Conservation (phyloP, 2,113 vertebrate genomes). For the Esox niger region DNA sequence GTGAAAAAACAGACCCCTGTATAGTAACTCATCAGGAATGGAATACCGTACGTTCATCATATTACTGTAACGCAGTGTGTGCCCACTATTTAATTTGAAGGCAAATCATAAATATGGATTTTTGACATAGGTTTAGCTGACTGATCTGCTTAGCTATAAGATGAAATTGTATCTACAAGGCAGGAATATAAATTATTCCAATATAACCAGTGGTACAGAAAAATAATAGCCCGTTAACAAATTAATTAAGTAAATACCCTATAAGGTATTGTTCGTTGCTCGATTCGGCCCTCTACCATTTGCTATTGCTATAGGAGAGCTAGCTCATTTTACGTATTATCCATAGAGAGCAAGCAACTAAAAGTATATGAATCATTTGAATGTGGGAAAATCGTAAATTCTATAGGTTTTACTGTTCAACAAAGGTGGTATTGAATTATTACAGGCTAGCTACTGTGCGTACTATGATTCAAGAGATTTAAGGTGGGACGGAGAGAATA, state of each 20-base stretch:
- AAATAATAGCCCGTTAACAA: not conserved
- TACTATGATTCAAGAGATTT: constrained; percentile 14
- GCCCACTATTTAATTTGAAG: not conserved
- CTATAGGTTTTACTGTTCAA: not conserved
- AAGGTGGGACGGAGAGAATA: constrained; percentile 20
- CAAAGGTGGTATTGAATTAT: not conserved
- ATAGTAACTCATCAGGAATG: too few species aligned
- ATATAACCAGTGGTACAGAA: not conserved
- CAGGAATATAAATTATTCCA: not conserved
- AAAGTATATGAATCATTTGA: not conserved
- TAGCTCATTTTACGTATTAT: not conserved
- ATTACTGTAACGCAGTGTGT: too few species aligned
- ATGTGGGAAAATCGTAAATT: not conserved
- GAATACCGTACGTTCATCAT: not conserved
- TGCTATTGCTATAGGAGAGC: not conserved
- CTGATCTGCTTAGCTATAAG: not conserved
- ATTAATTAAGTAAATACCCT: not conserved
- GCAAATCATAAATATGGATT: not conserved
- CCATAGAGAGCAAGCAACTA: not conserved
- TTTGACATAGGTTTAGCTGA: not conserved
- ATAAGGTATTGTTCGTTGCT: not conserved
- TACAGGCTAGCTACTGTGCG: not conserved
- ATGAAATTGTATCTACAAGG: too few species aligned
- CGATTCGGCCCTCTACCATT: too few species aligned
- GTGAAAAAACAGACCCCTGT: too few species aligned